Evolutionary conservation across 2,888 invertebrate genomes (phyloP).

Genomic region (Macropis europaea): DNA sequence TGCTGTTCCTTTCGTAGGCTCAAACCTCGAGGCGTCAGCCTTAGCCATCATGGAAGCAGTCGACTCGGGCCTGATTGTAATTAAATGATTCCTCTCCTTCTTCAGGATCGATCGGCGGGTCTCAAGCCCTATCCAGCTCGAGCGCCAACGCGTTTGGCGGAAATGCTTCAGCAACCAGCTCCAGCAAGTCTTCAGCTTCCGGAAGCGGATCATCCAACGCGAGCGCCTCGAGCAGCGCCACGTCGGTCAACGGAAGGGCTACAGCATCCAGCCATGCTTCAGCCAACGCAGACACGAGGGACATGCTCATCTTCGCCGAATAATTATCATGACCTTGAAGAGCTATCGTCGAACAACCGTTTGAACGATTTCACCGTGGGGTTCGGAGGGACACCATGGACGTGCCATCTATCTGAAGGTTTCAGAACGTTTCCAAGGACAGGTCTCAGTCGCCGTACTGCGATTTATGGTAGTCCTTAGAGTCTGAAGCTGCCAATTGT

Average conservation of each 20-base stretch:
- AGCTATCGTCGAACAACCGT: neutral
- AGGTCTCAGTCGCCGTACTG: neutral
- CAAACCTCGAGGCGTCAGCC: slow-evolving; percentile 48
- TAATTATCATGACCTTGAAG: slow-evolving; percentile 7
- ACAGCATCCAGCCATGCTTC: slow-evolving; percentile 64
- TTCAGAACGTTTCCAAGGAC: neutral
- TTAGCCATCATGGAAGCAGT: slow-evolving; percentile 47
- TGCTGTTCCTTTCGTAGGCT: slow-evolving; percentile 29
- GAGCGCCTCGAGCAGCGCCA: slow-evolving; percentile 52
- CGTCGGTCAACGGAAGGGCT: slow-evolving; percentile 50
- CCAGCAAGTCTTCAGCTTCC: slow-evolving; percentile 56
- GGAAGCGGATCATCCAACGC: slow-evolving; percentile 61
- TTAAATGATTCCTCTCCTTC: slow-evolving; percentile 55
- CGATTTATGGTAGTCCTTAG: neutral
- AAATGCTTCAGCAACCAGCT: slow-evolving; percentile 52
- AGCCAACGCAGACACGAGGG: slow-evolving; percentile 55
- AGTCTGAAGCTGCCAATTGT: neutral
- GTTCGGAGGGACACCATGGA: neutral
- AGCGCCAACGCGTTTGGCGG: slow-evolving; percentile 48
- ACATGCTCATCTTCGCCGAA: slow-evolving; percentile 65
- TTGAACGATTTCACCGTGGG: neutral
- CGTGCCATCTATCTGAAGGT: slow-evolving; percentile 14
- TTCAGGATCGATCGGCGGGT: slow-evolving; percentile 50
- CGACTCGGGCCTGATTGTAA: slow-evolving; percentile 43
- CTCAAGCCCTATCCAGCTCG: slow-evolving; percentile 55